Evolutionary conservation across 2,888 invertebrate genomes (phyloP).

Genomic region (Loripinus fragilis): DNA sequence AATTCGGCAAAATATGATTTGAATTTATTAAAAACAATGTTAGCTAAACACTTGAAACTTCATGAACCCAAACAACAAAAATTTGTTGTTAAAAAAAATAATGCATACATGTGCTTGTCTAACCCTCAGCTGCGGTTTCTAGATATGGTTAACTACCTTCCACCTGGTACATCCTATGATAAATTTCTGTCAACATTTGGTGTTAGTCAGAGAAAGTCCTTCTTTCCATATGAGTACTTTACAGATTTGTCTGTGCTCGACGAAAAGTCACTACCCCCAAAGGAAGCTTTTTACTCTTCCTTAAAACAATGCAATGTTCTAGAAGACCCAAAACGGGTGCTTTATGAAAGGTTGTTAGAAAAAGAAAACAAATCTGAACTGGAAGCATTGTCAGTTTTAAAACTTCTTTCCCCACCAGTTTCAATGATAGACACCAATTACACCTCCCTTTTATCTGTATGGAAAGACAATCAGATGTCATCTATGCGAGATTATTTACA

Average conservation of each 20-base stretch:
- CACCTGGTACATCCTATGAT: constrained; percentile 8
- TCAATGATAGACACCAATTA: neutral
- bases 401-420: neutral
- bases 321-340: neutral
- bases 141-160: neutral
- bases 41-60: constrained; percentile 10
- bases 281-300: constrained; percentile 18
- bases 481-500: constrained; percentile 4
- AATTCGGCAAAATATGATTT: constrained; percentile 24
- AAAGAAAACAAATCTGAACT: neutral
- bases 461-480: neutral
- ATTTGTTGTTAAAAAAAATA: constrained; percentile 26
- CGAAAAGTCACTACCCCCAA: neutral
- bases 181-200: constrained; percentile 12
- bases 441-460: neutral
- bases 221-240: constrained; percentile 27
- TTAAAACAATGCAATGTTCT: constrained; percentile 2
- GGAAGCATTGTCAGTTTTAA: neutral
- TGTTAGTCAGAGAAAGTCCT: neutral
- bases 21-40: constrained; percentile 29
- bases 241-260: neutral
- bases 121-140: neutral
- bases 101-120: constrained; percentile 24
- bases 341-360: neutral
- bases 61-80: constrained; percentile 10